phyloP scores from a whole-genome alignment of 2,888 invertebrate genomes.

The Phlogophora meticulosa region DNA sequence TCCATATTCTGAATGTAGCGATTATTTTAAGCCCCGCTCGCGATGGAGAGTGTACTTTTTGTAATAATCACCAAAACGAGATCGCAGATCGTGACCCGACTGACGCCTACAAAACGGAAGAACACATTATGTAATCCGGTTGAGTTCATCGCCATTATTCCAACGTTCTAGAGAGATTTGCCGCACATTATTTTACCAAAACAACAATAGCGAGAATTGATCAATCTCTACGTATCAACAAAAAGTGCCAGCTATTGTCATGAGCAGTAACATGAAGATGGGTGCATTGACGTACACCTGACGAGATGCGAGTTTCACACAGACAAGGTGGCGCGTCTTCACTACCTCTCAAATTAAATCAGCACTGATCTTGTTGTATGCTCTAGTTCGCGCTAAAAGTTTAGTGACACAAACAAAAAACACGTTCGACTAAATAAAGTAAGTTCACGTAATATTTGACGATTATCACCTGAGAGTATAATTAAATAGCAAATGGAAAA shows the following conservation, averaged over 20 bases:
- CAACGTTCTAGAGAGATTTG: slow-evolving; percentile 61
- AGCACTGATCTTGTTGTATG: neutral
- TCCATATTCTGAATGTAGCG: slow-evolving; percentile 28
- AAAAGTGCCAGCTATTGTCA: slow-evolving; percentile 63
- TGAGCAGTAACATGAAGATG: slow-evolving; percentile 32
- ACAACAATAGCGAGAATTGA: slow-evolving; percentile 64
- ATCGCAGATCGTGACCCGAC: slow-evolving; percentile 61
- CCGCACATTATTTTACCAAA: slow-evolving; percentile 53
- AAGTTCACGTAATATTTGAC: slow-evolving; percentile 41
- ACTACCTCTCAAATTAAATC: neutral
- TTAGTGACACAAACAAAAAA: neutral
- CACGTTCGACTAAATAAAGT: neutral
- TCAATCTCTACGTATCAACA: slow-evolving; percentile 51
- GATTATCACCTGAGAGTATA: slow-evolving; percentile 39
- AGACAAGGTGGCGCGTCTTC: neutral
- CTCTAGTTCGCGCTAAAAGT: neutral
- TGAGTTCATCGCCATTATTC: slow-evolving; percentile 62
- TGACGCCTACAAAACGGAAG: slow-evolving; percentile 58
- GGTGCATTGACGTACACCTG: slow-evolving; percentile 19
- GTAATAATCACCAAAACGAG: slow-evolving; percentile 55
- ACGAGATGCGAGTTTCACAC: slow-evolving; percentile 32
- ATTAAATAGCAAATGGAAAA: slow-evolving; percentile 37
- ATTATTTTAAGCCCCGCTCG: slow-evolving; percentile 38
- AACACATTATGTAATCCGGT: slow-evolving; percentile 60
- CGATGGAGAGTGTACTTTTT: slow-evolving; percentile 38